Conservation (phyloP, 2,888 invertebrate species). For the Helleia helle region DNA sequence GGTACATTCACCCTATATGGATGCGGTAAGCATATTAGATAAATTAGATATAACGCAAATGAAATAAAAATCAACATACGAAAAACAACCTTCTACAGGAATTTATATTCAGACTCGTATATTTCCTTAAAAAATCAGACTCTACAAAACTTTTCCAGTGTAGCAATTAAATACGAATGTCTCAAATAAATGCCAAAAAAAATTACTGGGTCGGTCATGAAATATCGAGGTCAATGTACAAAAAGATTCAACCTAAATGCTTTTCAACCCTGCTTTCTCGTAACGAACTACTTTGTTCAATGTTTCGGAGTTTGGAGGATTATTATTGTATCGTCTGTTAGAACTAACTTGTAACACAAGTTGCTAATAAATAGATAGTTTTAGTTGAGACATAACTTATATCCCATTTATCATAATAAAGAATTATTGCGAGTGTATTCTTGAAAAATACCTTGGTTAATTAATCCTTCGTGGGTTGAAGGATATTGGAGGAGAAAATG, state of each 20-base stretch:
- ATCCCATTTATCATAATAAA: background rate
- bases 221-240: background rate
- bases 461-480: background rate
- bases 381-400: background rate
- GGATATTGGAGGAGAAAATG: background rate
- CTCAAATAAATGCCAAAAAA: constrained; percentile 4
- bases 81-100: no score
- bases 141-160: no score
- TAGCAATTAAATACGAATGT: no score
- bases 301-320: background rate
- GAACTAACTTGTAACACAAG: no score
- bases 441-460: background rate
- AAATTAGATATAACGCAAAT: no score
- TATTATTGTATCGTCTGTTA: background rate
- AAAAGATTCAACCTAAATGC: constrained; percentile 4
- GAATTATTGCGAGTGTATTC: background rate
- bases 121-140: no score
- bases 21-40: no score
- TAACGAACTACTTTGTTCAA: background rate
- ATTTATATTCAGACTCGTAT: no score
- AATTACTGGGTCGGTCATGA: background rate
- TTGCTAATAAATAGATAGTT: constrained; percentile 3
- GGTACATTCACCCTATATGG: no score
- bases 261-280: background rate
- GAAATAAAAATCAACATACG: no score